Base-by-base conservation (phyloP, 2,797 vertebrate genomes). In the Hypotaenidia okinawae region DNA sequence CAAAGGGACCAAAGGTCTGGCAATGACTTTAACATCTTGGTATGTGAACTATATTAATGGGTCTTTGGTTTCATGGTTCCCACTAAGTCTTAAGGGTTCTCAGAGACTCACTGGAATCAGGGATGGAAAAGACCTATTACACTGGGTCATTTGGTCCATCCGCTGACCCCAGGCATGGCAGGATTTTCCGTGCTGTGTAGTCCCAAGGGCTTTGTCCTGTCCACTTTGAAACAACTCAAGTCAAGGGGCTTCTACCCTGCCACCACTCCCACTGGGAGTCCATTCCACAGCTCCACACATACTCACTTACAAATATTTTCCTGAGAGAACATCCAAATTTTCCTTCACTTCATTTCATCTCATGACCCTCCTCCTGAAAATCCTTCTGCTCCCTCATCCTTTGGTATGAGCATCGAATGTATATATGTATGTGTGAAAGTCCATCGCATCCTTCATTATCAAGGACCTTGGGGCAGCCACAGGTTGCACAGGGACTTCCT, bases 1-100 rank as follows among this genome's bases (percentile, higher is more conserved):
- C 92, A 90, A 82, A 82, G 63, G 89, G 78, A 59, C 76, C 45
- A 37, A 82, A 93, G 83, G 54, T 83, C 85, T 72, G 92, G n/a
- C 68, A 93, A 77, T 76, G 83, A 91, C 77, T 43, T 51, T 75
- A 69, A 2, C 55, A 6, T 75, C 73, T 51, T 15, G 66, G 89
- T 78, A 13, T 75, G 93, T 43, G 62, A 96, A n/a, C 51, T 79
- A 7, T n/a, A 59, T 54, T 82, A 55, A 7, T 7, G 45, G 51
- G 11, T 62, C 77, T 87, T 80, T 7, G 16, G 49, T 79, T 82
- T 45, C 27, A 2, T 30, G 68, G 69, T 86, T 95, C 91, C 76
- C 91, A 58, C 33, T 6, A 45, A 68, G 57, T 62, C 61, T n/a
- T 72, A 16, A 76, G 61, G 35, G 47, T 95, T 85, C 95, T 64